Evolutionary conservation across 1,140 invertebrate genomes (phyloP), one percentile per base, ranked within the genome.

Genomic region (Branchinecta lindahli): DNA sequence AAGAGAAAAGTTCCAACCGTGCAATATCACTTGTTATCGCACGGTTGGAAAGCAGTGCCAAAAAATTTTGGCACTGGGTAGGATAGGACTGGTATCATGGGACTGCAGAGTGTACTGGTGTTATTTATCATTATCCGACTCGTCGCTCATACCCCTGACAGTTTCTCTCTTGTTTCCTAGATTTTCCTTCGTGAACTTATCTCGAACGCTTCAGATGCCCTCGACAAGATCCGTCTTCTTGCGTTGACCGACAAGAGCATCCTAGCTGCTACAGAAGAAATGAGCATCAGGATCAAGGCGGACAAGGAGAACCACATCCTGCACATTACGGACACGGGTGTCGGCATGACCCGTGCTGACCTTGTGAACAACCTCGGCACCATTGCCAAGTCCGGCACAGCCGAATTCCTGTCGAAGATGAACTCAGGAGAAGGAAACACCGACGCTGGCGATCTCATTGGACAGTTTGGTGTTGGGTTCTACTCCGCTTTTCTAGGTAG

Each of bases 361-460:
- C 81, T 99, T 7, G 85, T 98, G 45, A 94, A 91, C 72, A 99
- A 99, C 81, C 83, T 99, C 61, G 97, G 97, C 73, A 99, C 97
- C 20, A 99, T 99, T 74, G 97, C 97, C 18, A 99, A 98, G 79
- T 99, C 97, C 10, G 96, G 97, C 71, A 99, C 97, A 0, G 94
- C 94, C 8, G 97, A 99, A 79, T 99, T 99, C 81, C 82, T 99
- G 33, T 85, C 87, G 18, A 97, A 97, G 80, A 88, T 98, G 83
- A 88, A 93, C 76, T 91, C 94, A 68, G 81, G 82, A 5, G 75
- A 79, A 71, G 75, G 77, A 0, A 72, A 78, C 0, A n/a, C 79
- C 33, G 87, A 92, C 73, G 82, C 88, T 75, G 89, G 86, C 73
- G 90, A 92, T 77, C 89, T 96, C 85, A 94, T 92, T 77, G 91